Conservation (phyloP, 1,140 invertebrate genomes). For the Mesaphorura yosii region DNA sequence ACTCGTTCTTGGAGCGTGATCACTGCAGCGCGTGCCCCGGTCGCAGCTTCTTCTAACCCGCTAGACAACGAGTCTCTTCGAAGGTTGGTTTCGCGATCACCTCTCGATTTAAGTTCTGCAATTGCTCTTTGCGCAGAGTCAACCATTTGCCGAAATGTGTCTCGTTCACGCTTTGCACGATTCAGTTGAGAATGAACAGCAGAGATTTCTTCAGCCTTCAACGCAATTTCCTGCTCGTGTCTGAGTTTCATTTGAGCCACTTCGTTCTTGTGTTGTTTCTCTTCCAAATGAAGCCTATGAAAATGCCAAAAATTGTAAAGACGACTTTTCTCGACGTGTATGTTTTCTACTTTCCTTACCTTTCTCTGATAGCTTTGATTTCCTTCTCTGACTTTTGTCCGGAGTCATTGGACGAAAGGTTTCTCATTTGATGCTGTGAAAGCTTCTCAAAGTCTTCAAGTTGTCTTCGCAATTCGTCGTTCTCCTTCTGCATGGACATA, state of each 20-base stretch:
- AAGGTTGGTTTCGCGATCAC: not conserved
- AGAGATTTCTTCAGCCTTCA: conserved; percentile 73
- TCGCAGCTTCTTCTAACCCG: conserved; percentile 36
- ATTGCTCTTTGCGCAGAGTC: conserved; percentile 73
- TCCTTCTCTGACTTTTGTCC: conserved; percentile 51
- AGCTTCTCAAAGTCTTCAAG: conserved; percentile 75
- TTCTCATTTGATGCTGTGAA: conserved; percentile 59
- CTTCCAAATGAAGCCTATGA: conserved; percentile 37
- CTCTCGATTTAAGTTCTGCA: conserved; percentile 52
- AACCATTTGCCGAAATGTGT: conserved; percentile 81
- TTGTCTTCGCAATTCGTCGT: conserved; percentile 66
- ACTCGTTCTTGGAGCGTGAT: conserved; percentile 64
- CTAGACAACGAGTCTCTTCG: conserved; percentile 13
- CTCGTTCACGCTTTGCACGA: conserved; percentile 74
- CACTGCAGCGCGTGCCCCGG: conserved; percentile 41
- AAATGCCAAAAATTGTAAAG: conserved; percentile 6
- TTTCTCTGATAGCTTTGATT: conserved; percentile 54
- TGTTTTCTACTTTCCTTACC: conserved; percentile 36
- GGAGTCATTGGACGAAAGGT: conserved; percentile 11
- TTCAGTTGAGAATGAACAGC: conserved; percentile 63
- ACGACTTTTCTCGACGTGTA: not conserved
- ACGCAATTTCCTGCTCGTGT: conserved; percentile 74
- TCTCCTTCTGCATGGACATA: conserved; percentile 53
- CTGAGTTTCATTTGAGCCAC: conserved; percentile 71
- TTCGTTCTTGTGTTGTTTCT: conserved; percentile 71